Percentiles rank a stretch among this genome's conserved stretches.
Conservation (phyloP, 2,888 invertebrate genomes). For the Rosalia funebris region DNA sequence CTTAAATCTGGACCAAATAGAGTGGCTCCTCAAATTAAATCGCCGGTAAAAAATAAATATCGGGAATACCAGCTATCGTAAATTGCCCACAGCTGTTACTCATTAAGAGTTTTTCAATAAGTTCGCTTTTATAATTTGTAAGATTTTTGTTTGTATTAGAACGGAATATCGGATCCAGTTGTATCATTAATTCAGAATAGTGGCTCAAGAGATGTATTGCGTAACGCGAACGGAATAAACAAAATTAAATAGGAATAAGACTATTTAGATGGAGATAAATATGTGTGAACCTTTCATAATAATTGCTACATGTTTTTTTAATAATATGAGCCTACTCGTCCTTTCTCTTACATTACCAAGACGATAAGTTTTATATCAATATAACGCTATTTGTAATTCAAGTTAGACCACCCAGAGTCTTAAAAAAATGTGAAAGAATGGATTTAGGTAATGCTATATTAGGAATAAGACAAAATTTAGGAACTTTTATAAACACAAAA, state of each 20-base stretch:
- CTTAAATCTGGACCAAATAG: conserved; percentile 18
- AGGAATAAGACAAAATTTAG: no score
- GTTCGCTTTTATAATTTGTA: conserved; percentile 3
- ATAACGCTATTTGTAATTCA: no score
- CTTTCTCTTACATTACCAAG: no score
- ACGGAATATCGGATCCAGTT: background rate
- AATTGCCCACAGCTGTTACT: background rate
- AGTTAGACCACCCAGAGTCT: no score
- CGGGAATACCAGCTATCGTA: background rate
- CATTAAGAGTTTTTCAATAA: conserved; percentile 13
- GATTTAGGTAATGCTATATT: no score
- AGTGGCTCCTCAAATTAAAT: background rate
- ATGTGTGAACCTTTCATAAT: background rate
- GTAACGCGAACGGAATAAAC: background rate
- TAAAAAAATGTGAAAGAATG: no score
- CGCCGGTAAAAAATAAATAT: conserved; percentile 1
- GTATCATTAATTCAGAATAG: conserved; percentile 5
- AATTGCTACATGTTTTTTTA: background rate
- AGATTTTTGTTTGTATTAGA: conserved; percentile 1
- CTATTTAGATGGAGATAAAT: background rate
- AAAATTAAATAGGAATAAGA: background rate
- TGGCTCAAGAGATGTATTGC: background rate
- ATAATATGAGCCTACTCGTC: background rate
- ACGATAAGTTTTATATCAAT: no score
- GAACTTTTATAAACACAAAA: no score